Evolutionary conservation across 2,888 invertebrate genomes (phyloP).

Genomic region (Meliscaeva auricollis): DNA sequence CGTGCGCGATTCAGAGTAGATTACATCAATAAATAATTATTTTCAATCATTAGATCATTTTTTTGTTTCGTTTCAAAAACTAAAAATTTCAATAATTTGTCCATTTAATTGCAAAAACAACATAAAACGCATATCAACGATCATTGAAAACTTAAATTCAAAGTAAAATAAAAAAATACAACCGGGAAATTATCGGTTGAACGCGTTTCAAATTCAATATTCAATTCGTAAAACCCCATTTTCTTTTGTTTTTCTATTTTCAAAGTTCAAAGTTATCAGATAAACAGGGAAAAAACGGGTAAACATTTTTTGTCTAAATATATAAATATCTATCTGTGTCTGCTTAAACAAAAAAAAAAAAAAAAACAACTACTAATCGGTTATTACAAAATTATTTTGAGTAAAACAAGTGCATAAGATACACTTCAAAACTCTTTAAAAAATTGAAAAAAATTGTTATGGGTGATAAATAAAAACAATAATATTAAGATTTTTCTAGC

Average conservation of each 20-base stretch:
- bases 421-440: constrained; percentile 23
- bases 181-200: constrained; percentile 64
- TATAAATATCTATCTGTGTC: constrained; percentile 45
- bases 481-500: constrained; percentile 63
- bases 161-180: constrained; percentile 1
- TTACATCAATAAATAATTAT: constrained; percentile 62
- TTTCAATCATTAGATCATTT: constrained; percentile 66
- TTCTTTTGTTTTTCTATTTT: constrained; percentile 26
- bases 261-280: constrained; percentile 17
- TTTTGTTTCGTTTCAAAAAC: not conserved
- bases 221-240: constrained; percentile 14
- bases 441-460: constrained; percentile 48
- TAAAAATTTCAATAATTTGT: constrained; percentile 37
- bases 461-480: constrained; percentile 72
- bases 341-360: constrained; percentile 15
- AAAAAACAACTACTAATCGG: constrained; percentile 47
- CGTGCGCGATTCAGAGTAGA: constrained; percentile 65
- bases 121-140: constrained; percentile 65
- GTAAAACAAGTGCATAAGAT: constrained; percentile 32
- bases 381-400: constrained; percentile 61
- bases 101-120: constrained; percentile 42
- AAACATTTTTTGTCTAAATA: not conserved
- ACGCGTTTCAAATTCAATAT: constrained; percentile 29
- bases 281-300: constrained; percentile 51
- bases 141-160: not conserved